Evolutionary conservation across 2,888 invertebrate species (phyloP).

Genomic region (Lamellibrachia satsuma): DNA sequence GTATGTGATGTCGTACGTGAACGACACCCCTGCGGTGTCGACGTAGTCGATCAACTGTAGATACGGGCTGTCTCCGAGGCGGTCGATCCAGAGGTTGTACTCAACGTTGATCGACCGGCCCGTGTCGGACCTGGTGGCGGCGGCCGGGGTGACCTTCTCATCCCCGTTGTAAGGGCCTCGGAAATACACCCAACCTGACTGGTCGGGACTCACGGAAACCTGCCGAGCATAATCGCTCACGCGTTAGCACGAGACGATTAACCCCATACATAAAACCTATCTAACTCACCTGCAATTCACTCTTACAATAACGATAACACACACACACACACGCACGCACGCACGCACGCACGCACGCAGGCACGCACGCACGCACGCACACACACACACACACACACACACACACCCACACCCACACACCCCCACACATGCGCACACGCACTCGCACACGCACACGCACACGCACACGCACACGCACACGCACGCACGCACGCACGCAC

Average conservation of each 20-base stretch:
- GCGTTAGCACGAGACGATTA: no score
- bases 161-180: slow-evolving; percentile 12
- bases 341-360: not conserved
- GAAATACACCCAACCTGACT: slow-evolving; percentile 31
- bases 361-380: not conserved
- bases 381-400: not conserved
- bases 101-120: slow-evolving; percentile 21
- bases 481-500: not conserved
- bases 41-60: slow-evolving; percentile 32
- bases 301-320: no score
- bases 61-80: slow-evolving; percentile 26
- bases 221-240: not conserved
- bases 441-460: not conserved
- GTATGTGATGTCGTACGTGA: slow-evolving; percentile 24
- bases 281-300: no score
- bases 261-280: no score
- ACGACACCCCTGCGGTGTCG: not conserved
- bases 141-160: not conserved
- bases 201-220: not conserved
- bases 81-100: slow-evolving; percentile 31
- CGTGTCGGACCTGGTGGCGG: slow-evolving; percentile 19
- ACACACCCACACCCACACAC: not conserved
- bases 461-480: not conserved
- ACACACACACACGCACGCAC: not conserved
- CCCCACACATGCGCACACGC: not conserved